Conservation (phyloP, 30 jellyfish, hydroid and myxozoan species). For the Cassiopea xamachana region DNA sequence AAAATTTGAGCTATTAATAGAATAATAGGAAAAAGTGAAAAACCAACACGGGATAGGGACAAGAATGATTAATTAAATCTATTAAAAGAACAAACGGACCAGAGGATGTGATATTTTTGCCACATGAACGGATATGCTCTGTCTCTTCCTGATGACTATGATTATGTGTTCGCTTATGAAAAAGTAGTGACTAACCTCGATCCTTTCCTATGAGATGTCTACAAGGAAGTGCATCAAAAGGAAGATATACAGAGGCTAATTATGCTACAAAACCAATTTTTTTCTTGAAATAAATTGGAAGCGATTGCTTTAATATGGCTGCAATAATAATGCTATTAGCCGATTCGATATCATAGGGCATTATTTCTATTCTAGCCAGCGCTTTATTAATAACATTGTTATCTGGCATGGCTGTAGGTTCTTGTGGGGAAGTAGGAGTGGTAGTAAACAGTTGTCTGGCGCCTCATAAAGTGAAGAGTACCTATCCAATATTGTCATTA, state of each 20-base stretch:
- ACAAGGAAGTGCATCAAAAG: conserved; percentile 11
- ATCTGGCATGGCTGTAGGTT: conserved; percentile 35
- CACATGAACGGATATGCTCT: conserved; percentile 26
- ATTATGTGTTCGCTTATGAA: conserved; percentile 1
- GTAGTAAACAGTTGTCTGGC: conserved; percentile 34
- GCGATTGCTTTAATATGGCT: conserved; percentile 4
- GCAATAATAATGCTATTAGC: conserved; percentile 6
- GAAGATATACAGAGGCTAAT: conserved; percentile 4
- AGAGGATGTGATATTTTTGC: neutral
- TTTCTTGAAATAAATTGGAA: neutral
- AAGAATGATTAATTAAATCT: conserved; percentile 18
- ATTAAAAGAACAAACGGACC: neutral
- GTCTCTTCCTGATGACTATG: conserved; percentile 6
- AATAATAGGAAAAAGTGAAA: neutral
- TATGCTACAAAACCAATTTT: neutral
- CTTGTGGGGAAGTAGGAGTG: conserved; percentile 48
- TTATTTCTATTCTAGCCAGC: conserved; percentile 4
- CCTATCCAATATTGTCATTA: neutral
- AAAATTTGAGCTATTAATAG: neutral
- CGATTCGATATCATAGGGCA: conserved; percentile 4
- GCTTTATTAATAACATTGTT: conserved; percentile 11
- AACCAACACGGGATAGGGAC: conserved; percentile 49
- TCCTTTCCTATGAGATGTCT: conserved; percentile 25
- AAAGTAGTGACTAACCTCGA: conserved; percentile 6
- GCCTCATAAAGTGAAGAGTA: conserved; percentile 10